Evolutionary conservation across 2,113 vertebrate species (phyloP).

Genomic region (Meriones unguiculatus): DNA sequence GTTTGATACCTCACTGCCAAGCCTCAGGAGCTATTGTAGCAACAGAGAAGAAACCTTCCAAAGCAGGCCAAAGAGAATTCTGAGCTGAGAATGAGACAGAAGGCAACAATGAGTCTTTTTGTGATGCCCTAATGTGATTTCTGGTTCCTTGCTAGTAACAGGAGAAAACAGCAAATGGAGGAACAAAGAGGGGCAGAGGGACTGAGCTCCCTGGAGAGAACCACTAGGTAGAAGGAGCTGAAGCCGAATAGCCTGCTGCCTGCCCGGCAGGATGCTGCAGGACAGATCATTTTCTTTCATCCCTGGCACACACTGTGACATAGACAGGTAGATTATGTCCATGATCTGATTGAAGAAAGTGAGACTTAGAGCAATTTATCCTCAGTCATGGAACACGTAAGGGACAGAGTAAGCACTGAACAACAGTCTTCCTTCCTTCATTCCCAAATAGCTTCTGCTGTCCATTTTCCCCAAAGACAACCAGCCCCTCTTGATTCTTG

Average conservation of each 20-base stretch:
- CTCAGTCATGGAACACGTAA: background rate
- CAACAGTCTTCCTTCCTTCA: background rate
- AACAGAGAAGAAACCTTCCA: background rate
- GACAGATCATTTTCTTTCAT: background rate
- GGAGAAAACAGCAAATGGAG: background rate
- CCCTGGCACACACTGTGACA: background rate
- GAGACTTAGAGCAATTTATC: background rate
- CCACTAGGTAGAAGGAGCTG: background rate
- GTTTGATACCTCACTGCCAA: background rate
- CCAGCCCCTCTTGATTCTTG: background rate
- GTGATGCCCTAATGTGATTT: background rate
- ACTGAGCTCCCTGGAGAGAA: background rate
- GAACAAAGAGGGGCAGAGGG: background rate
- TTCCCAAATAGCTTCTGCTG: background rate
- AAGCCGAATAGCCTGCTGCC: background rate
- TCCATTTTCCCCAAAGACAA: background rate
- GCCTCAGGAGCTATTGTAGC: background rate
- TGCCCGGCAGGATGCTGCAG: accelerated
- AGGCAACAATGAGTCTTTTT: background rate
- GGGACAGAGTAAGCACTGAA: background rate
- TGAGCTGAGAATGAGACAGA: background rate
- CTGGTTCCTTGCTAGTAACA: background rate
- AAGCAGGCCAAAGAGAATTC: background rate
- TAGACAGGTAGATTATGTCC: background rate
- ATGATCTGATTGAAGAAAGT: background rate